These are phyloP conservation scores for Pelobates fuscus DNA, from an alignment of 2,113 vertebrate species.

Conservation along the genomic window DNA sequence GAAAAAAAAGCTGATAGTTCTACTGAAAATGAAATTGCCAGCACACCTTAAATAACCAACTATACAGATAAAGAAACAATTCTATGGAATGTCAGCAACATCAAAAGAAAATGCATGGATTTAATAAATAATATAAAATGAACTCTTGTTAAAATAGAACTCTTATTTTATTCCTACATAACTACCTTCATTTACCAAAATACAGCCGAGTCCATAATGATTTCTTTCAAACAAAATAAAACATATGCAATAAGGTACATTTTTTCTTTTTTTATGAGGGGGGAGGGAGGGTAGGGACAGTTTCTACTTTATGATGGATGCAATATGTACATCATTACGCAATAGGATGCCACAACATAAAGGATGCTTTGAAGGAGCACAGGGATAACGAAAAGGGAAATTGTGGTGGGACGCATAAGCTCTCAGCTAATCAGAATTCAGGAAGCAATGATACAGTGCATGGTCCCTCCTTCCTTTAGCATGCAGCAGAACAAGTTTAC, in stretches of 20 bases:
- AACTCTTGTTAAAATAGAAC: constrained; percentile 70
- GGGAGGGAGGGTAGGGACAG: constrained; percentile 52
- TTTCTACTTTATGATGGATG: constrained; percentile 51
- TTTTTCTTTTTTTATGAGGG: constrained; percentile 55
- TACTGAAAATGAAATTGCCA: constrained; percentile 51
- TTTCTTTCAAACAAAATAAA: constrained; percentile 65
- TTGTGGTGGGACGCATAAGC: constrained; percentile 11
- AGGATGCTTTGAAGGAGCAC: constrained; percentile 47
- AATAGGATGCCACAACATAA: constrained; percentile 34
- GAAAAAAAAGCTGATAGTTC: constrained; percentile 64
- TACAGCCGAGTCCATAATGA: constrained; percentile 63
- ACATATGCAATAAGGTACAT: constrained; percentile 56
- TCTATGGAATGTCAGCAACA: constrained; percentile 61
- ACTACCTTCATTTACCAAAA: constrained; percentile 66
- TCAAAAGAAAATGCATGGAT: constrained; percentile 60
- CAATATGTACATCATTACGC: constrained; percentile 60
- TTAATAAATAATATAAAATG: constrained; percentile 76
- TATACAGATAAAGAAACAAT: constrained; percentile 54
- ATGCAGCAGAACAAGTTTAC: not conserved
- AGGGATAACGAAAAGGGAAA: constrained; percentile 43
- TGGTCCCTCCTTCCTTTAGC: constrained; percentile 3
- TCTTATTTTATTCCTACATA: constrained; percentile 60
- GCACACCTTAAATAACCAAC: constrained; percentile 60
- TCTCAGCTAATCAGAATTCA: constrained; percentile 3
- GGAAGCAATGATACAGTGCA: constrained; percentile 32